phyloP scores from a whole-genome alignment of 2,888 invertebrate species.

The Linyphia triangularis region DNA sequence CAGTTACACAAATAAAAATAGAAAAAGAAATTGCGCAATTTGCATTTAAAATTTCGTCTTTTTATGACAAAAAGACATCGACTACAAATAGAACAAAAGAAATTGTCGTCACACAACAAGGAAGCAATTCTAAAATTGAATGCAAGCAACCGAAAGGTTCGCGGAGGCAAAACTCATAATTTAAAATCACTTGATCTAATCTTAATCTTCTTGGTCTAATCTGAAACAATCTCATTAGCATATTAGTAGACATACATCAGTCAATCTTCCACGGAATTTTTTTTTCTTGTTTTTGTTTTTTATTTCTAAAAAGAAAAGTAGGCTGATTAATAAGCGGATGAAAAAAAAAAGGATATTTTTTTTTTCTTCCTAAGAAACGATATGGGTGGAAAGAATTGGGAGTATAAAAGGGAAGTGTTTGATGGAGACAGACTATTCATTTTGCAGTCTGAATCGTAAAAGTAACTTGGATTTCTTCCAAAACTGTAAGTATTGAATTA shows the following conservation, averaged over 20 bases:
- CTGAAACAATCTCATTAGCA: conserved; percentile 38
- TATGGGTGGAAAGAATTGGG: background rate
- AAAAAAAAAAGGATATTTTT: conserved; percentile 4
- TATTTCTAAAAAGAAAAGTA: conserved; percentile 5
- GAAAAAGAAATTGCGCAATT: conserved; percentile 15
- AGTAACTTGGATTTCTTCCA: background rate
- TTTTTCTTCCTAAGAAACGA: conserved; percentile 4
- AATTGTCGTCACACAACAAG: background rate
- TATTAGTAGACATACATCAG: conserved; percentile 19
- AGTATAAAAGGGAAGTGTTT: background rate
- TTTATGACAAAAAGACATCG: background rate
- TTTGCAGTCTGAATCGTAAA: background rate
- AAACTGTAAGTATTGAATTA: background rate
- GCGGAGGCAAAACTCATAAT: background rate
- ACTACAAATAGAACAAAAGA: conserved; percentile 6
- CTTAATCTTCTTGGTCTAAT: conserved; percentile 1
- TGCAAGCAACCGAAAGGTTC: conserved; percentile 18
- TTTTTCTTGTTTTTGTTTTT: conserved; percentile 3
- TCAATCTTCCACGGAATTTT: conserved; percentile 12
- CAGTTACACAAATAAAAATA: background rate
- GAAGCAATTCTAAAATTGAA: background rate
- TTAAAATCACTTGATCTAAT: background rate
- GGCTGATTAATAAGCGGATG: conserved; percentile 15
- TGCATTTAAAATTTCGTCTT: conserved; percentile 15
- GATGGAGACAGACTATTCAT: background rate